Evolutionary conservation across 2,797 vertebrate species (phyloP).

Genomic region (Pipistrellus pipistrellus): DNA sequence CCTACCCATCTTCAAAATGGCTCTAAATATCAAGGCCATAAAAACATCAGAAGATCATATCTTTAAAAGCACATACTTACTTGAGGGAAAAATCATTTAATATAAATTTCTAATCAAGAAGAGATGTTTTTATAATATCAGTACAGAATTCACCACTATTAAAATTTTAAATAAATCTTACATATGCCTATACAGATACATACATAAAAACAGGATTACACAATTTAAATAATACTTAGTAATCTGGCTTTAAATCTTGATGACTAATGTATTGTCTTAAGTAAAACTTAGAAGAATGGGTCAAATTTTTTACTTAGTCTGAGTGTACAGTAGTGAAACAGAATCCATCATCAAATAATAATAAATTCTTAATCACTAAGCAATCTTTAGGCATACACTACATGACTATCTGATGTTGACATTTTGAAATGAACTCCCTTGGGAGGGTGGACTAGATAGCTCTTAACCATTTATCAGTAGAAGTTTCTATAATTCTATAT

Average conservation of each 20-base stretch:
- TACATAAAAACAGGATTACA: neutral
- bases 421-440: neutral
- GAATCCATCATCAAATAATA: neutral
- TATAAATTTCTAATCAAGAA: neutral
- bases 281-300: neutral
- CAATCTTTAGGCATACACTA: neutral
- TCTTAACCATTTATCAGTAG: neutral
- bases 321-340: neutral
- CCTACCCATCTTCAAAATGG: neutral
- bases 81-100: neutral
- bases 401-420: neutral
- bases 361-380: neutral
- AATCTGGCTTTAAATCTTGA: constrained; percentile 52
- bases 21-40: neutral
- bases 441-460: neutral
- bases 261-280: neutral
- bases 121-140: constrained; percentile 18
- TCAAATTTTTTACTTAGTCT: neutral
- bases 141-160: neutral
- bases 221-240: neutral
- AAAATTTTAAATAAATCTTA: neutral
- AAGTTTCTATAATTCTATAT: constrained; percentile 49
- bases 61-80: neutral
- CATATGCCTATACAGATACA: neutral
- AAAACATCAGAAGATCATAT: neutral